phyloP scores from a whole-genome alignment of 2,113 vertebrate genomes.

The Lutjanus erythropterus region DNA sequence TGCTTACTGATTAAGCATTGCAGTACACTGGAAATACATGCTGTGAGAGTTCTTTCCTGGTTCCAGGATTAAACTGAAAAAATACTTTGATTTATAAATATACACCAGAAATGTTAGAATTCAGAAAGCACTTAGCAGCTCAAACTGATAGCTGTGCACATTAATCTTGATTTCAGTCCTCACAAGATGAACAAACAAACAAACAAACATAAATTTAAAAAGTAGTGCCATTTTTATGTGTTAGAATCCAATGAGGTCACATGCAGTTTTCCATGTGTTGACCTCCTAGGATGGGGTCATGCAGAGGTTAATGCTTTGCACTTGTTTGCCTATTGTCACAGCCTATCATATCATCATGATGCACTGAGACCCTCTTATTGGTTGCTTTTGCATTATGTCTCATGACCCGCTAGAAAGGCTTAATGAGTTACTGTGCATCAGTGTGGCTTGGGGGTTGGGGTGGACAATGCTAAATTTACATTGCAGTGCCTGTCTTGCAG shows the following conservation, averaged over 20 bases:
- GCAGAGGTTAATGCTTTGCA: conserved; percentile 19
- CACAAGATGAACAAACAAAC: neutral
- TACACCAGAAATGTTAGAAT: neutral
- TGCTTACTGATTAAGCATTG: too few relatives aligned
- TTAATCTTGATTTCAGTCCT: neutral
- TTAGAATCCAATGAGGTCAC: conserved; percentile 18
- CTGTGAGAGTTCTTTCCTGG: neutral
- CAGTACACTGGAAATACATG: too few relatives aligned
- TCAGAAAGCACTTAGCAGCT: neutral
- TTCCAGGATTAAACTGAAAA: neutral
- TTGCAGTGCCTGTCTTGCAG: neutral
- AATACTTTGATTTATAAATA: neutral
- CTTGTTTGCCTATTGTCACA: conserved; percentile 43
- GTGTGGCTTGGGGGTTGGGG: neutral
- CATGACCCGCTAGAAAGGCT: conserved; percentile 21
- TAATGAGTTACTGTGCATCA: conserved; percentile 5
- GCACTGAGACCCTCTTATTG: conserved; percentile 28
- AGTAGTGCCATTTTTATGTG: neutral
- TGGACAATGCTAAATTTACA: neutral
- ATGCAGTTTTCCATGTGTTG: neutral
- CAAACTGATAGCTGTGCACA: neutral
- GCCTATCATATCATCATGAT: conserved; percentile 49
- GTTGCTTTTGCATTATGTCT: conserved; percentile 8
- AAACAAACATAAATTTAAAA: neutral
- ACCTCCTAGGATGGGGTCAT: conserved; percentile 28